Evolutionary conservation across 2,888 invertebrate genomes (phyloP).

Genomic region (Drosophila leonis): DNA sequence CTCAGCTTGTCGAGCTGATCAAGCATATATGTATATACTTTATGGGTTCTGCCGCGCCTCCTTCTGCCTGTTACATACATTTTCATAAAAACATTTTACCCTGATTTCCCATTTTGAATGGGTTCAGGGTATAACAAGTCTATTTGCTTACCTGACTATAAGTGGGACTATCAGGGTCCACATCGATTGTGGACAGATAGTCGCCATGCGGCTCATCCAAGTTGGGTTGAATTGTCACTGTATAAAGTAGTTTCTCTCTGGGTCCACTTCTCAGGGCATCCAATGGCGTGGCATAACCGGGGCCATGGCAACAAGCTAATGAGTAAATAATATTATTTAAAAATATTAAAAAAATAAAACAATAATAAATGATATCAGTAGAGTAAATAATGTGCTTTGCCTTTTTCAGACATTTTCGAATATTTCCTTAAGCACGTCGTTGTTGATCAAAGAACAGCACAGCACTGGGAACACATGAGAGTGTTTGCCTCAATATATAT

Average conservation of each 20-base stretch:
- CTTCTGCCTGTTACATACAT: too few relatives aligned
- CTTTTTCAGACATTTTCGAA: constrained; percentile 55
- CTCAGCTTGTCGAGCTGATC: too few relatives aligned
- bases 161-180: constrained; percentile 93
- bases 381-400: constrained; percentile 30
- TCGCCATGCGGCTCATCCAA: constrained; percentile 89
- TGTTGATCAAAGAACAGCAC: constrained; percentile 38
- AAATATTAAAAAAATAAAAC: background rate
- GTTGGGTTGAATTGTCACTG: constrained; percentile 94
- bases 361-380: constrained; percentile 27
- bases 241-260: constrained; percentile 94
- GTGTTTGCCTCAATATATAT: constrained; percentile 13
- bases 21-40: too few relatives aligned
- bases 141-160: constrained; percentile 90
- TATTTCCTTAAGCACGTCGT: constrained; percentile 30
- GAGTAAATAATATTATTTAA: background rate
- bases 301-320: constrained; percentile 86
- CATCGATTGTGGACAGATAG: constrained; percentile 95
- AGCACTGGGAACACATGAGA: constrained; percentile 31
- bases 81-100: too few relatives aligned
- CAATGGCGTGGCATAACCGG: constrained; percentile 92
- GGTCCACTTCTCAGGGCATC: constrained; percentile 94
- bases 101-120: too few relatives aligned
- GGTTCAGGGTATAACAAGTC: too few relatives aligned
- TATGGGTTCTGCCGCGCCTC: too few relatives aligned